These are phyloP conservation scores for Aurelia sp. DNA, from an alignment of 30 jellyfish, hydroid and myxozoan species.

Conservation along the genomic window DNA sequence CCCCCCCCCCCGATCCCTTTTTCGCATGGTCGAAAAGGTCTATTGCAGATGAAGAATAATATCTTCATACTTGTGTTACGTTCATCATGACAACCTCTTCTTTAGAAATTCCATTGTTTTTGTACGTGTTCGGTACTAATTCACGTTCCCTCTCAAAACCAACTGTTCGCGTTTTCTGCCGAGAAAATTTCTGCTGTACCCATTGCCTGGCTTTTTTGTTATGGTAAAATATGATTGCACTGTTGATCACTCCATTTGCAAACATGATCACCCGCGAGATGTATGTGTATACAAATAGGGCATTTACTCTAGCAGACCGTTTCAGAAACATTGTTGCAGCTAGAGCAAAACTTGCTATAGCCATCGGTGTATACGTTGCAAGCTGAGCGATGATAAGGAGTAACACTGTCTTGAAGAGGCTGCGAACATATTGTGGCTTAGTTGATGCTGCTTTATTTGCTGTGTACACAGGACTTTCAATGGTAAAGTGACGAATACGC, in stretches of 20 bases:
- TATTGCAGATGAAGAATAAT: no score
- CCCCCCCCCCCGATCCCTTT: no score
- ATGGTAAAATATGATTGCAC: background rate
- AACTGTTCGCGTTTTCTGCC: no score
- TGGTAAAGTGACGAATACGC: background rate
- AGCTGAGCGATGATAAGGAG: background rate
- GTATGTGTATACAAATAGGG: no score
- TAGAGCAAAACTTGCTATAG: background rate
- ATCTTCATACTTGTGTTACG: no score
- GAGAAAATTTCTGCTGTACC: background rate
- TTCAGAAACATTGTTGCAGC: background rate
- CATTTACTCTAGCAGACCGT: background rate
- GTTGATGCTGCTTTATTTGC: background rate
- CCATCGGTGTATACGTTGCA: background rate
- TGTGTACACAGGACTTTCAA: background rate
- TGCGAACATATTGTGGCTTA: slow-evolving; percentile 1
- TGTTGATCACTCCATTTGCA: background rate
- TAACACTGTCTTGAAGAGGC: background rate
- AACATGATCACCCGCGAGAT: background rate
- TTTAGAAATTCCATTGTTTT: no score
- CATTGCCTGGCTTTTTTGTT: background rate
- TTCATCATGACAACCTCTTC: no score
- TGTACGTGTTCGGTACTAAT: no score
- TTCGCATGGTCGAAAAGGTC: no score
- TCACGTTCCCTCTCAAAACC: no score